Evolutionary conservation across 2,797 vertebrate species (phyloP).

Genomic region (Chrysocyon brachyurus): DNA sequence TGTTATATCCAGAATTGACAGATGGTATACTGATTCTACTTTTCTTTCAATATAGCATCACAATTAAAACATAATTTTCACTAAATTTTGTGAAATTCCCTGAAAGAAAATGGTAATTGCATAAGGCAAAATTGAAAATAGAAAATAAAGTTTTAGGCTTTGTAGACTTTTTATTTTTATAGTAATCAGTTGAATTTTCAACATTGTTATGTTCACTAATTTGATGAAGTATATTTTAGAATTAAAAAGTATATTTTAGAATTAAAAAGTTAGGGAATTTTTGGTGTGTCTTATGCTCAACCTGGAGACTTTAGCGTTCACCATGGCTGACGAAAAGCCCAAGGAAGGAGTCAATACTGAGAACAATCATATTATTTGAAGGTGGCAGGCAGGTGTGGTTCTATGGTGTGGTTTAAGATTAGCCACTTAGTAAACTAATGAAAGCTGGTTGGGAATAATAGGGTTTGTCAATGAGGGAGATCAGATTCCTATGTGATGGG

Average conservation of each 20-base stretch:
- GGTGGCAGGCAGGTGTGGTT: background rate
- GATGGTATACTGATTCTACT: constrained; percentile 34
- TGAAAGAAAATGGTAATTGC: background rate
- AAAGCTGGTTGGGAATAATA: background rate
- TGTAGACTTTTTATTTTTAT: background rate
- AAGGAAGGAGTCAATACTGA: background rate
- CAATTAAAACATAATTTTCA: constrained; percentile 33
- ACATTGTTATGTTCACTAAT: background rate
- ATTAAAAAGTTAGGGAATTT: background rate
- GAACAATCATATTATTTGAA: background rate
- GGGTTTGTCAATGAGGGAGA: background rate
- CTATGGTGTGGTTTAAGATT: background rate
- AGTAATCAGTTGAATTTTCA: background rate
- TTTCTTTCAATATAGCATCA: constrained; percentile 48
- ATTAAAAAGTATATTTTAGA: constrained; percentile 1
- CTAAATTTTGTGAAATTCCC: constrained; percentile 43
- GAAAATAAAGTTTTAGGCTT: constrained; percentile 1
- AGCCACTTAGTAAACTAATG: background rate
- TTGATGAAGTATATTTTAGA: background rate
- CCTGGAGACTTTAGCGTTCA: background rate
- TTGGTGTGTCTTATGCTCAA: background rate
- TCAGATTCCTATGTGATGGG: background rate
- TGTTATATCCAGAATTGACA: constrained; percentile 46
- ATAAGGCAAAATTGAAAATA: constrained; percentile 18
- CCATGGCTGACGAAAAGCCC: background rate